Conservation (phyloP, 2,113 vertebrate genomes). For the Numida meleagris region DNA sequence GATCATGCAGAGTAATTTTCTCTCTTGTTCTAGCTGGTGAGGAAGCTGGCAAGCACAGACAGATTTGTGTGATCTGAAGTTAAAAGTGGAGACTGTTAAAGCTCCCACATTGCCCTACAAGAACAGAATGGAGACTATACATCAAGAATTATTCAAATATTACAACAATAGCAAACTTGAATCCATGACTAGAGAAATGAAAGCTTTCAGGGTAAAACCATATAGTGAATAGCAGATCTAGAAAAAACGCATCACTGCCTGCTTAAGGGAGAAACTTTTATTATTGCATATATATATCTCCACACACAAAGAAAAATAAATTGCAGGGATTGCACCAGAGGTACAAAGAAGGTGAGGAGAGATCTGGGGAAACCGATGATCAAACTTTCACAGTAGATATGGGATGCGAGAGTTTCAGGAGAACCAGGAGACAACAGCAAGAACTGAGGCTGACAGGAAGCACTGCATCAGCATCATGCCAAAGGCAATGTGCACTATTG, state of each 20-base stretch:
- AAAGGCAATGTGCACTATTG: background rate
- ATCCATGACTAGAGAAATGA: background rate
- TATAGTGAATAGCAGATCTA: background rate
- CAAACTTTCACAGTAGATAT: background rate
- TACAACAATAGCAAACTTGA: background rate
- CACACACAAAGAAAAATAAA: background rate
- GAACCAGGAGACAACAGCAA: rapidly evolving
- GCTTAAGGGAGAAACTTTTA: background rate
- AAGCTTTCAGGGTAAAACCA: background rate
- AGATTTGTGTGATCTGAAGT: background rate
- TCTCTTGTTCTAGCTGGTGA: background rate
- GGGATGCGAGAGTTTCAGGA: background rate
- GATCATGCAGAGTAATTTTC: background rate
- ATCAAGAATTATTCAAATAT: conserved; percentile 3
- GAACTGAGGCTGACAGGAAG: rapidly evolving
- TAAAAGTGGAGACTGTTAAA: background rate
- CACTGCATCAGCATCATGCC: background rate
- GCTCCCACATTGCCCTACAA: background rate
- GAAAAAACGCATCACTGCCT: background rate
- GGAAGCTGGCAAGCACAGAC: background rate
- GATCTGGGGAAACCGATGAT: background rate
- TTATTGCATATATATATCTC: background rate
- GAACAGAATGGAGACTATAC: background rate
- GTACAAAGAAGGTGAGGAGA: background rate
- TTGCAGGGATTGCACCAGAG: background rate